Percentiles rank a stretch among this genome's conserved stretches.
Conservation (phyloP, 1,140 invertebrate genomes). For the Saxidomus purpurata region DNA sequence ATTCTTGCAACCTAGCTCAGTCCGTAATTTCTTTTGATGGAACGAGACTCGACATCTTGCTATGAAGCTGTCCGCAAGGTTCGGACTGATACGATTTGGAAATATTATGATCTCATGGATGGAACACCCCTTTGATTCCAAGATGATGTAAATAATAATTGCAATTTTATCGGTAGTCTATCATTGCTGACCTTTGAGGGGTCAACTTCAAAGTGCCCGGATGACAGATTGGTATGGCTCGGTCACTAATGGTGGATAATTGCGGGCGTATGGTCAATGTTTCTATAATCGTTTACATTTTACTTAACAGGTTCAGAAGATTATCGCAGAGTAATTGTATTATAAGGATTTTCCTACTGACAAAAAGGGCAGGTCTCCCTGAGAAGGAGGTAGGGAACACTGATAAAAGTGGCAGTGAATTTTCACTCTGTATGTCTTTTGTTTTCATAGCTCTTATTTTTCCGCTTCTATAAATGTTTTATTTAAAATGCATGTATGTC, state of each 20-base stretch:
- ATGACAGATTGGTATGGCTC: conserved; percentile 22
- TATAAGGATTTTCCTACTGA: too few species aligned
- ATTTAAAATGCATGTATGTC: too few species aligned
- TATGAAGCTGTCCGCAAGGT: too few species aligned
- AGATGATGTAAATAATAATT: conserved; percentile 40
- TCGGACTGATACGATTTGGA: neutral
- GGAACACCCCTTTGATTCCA: conserved; percentile 1
- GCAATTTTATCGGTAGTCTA: conserved; percentile 27
- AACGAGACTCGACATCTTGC: too few species aligned
- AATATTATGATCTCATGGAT: neutral
- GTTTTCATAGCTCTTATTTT: too few species aligned
- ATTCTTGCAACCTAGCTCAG: too few species aligned
- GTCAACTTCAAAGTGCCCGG: conserved; percentile 38
- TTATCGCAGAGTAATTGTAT: neutral
- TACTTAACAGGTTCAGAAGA: conserved; percentile 1
- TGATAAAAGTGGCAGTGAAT: too few species aligned
- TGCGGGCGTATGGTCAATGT: neutral
- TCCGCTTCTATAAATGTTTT: too few species aligned
- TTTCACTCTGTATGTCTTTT: too few species aligned
- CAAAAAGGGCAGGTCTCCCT: too few species aligned
- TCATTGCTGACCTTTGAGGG: conserved; percentile 36
- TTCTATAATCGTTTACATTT: neutral
- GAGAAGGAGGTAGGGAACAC: too few species aligned
- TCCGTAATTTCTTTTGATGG: too few species aligned
- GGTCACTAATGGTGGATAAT: conserved; percentile 22